Evolutionary conservation across 35 echinoderm and acorn worm species (phyloP), one percentile per base, ranked within the genome.

Genomic region (Apostichopus californicus): DNA sequence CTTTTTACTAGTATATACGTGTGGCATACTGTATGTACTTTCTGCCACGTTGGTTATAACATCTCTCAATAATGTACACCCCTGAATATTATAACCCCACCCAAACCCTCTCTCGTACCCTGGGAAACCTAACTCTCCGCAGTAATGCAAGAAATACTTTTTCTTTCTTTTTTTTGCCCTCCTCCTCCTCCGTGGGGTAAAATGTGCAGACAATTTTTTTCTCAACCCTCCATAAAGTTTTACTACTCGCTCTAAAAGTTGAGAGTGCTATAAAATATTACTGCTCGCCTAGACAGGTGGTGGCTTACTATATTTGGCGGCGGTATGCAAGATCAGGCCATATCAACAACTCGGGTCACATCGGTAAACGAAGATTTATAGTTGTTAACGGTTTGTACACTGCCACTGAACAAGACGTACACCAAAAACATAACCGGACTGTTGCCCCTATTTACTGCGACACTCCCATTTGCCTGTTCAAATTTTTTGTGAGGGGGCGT

Each of bases 211-310:
- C 86, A 15, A 89, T 87, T 72, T 89, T 89, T 68, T 55, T 72
- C 68, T 73, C 60, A 89, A 46, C 60, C 86, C 86, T 73, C n/a
- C 71, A 89, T 89, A 91, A 91, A 91, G 46, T 91, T 91, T 91
- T 91, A 91, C 12, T 54, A 59, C 73, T 91, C 2, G 77, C 89
- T 91, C 89, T 91, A 91, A 91, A 91, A 91, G 14, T 91, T 91
- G 73, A 91, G 28, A 91, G 72, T 12, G 89, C 89, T 56, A 91
- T 91, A 91, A 91, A 91, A 91, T 68, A 79, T 91, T 91, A 91
- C 89, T 77, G 26, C 77, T 55, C 53, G 4, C 6, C 73, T 66
- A 78, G 73, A 91, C 89, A 91, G 89, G 72, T 91, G 89, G 58
- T 57, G 4, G n/a, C 23, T 17, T 15, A 81, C 34, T 66, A 66